A percentile compares a stretch with the other conserved stretches of the same genome.
phyloP scores from a whole-genome alignment of 2,113 vertebrate genomes.

The Lagenorhynchus albirostris region DNA sequence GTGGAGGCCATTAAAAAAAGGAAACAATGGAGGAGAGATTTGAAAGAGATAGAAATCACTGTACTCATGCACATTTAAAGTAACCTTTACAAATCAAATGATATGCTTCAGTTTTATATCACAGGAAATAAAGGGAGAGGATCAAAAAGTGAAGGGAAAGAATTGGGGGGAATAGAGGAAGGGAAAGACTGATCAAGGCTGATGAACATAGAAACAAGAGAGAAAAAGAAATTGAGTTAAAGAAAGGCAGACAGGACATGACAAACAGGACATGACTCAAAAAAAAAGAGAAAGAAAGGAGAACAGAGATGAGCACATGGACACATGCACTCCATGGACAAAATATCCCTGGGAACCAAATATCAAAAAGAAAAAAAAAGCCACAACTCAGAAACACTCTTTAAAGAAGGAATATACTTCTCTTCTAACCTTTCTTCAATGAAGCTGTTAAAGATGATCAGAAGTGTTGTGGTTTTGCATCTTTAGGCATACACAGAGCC shows the following conservation, averaged over 20 bases:
- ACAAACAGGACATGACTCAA: background rate
- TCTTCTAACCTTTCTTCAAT: background rate
- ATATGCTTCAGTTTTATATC: background rate
- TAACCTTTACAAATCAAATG: background rate
- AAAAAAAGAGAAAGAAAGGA: background rate
- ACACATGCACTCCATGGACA: background rate
- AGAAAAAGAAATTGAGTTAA: background rate
- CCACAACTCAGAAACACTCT: background rate
- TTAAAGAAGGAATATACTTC: background rate
- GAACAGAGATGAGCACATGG: background rate
- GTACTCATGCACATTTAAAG: background rate
- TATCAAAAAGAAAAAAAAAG: background rate
- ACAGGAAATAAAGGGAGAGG: background rate
- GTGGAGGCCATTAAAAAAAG: background rate
- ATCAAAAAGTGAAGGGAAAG: background rate
- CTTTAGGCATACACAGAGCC: background rate
- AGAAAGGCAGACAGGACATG: background rate
- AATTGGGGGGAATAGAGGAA: background rate
- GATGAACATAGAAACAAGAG: background rate
- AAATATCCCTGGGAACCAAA: background rate
- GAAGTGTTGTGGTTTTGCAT: background rate
- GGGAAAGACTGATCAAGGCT: background rate
- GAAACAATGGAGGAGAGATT: background rate
- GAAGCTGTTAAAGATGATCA: background rate
- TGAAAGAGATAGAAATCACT: background rate